Conservation (phyloP, 2,888 invertebrate species). For the Ormyrus nitidulus region DNA sequence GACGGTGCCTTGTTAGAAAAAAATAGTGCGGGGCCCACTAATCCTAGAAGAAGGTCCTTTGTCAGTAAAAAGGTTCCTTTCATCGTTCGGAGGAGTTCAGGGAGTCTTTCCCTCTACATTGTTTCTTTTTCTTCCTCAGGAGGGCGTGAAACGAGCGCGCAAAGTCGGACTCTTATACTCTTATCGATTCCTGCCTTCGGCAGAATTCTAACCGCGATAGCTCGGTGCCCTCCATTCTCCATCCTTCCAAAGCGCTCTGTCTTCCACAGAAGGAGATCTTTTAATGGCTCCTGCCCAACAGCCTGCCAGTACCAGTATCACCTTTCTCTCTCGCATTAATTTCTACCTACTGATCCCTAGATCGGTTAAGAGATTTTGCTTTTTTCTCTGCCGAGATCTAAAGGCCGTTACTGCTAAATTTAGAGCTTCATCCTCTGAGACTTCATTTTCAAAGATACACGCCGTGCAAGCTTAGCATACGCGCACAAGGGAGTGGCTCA, state of each 20-base stretch:
- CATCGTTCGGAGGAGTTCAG: no score
- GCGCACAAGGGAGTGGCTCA: no score
- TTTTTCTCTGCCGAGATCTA: no score
- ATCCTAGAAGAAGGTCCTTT: no score
- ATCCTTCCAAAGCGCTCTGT: slow-evolving; percentile 21
- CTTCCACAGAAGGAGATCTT: slow-evolving; percentile 18
- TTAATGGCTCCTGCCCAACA: slow-evolving; percentile 11
- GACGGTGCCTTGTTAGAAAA: no score
- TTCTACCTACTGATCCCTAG: background rate
- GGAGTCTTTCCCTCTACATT: no score
- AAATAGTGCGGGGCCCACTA: no score
- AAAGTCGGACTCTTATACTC: slow-evolving; percentile 27
- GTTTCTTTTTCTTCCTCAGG: background rate
- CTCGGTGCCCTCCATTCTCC: slow-evolving; percentile 20
- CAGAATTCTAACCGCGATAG: slow-evolving; percentile 27
- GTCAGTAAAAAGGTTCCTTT: no score
- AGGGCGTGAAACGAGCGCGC: slow-evolving; percentile 14
- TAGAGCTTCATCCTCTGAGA: no score
- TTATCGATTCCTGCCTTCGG: slow-evolving; percentile 25
- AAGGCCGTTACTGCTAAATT: no score
- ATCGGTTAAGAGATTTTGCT: background rate
- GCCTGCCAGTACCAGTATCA: slow-evolving; percentile 9
- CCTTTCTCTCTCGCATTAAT: slow-evolving; percentile 10
- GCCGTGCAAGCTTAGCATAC: no score
- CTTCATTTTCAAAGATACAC: no score